Evolutionary conservation across 2,888 invertebrate genomes (phyloP).

Genomic region (Cantharis rustica): DNA sequence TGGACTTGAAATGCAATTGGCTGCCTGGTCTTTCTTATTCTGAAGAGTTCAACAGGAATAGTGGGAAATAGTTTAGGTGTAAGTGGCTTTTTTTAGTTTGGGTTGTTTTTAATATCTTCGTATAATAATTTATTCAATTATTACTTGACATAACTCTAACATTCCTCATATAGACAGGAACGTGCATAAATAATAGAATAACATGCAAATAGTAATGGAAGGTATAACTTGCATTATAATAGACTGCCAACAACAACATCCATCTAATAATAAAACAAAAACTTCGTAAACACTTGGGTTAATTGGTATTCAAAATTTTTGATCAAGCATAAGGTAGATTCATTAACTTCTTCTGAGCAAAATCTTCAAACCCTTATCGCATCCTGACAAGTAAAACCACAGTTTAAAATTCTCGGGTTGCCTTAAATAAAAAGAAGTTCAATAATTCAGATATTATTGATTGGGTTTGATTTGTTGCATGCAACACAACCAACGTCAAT

Average conservation of each 20-base stretch:
- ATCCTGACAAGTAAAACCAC: neutral
- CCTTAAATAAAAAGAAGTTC: neutral
- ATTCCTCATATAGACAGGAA: neutral
- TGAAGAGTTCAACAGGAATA: no score
- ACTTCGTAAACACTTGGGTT: neutral
- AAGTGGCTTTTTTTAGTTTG: neutral
- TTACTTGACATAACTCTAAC: neutral
- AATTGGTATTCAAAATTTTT: neutral
- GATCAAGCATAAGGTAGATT: neutral
- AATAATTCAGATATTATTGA: neutral
- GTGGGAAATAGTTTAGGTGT: no score
- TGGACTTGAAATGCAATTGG: no score
- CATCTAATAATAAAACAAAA: neutral
- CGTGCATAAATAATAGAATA: neutral
- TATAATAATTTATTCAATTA: neutral
- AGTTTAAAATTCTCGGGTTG: neutral
- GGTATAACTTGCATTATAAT: neutral
- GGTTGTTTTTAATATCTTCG: neutral
- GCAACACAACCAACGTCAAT: neutral
- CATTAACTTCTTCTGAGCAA: neutral
- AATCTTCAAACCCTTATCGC: neutral
- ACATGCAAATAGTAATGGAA: neutral
- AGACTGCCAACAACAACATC: neutral
- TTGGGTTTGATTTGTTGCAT: neutral
- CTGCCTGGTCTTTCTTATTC: no score